phyloP scores from a whole-genome alignment of 1,140 invertebrate genomes.

The Caerostris darwini region DNA sequence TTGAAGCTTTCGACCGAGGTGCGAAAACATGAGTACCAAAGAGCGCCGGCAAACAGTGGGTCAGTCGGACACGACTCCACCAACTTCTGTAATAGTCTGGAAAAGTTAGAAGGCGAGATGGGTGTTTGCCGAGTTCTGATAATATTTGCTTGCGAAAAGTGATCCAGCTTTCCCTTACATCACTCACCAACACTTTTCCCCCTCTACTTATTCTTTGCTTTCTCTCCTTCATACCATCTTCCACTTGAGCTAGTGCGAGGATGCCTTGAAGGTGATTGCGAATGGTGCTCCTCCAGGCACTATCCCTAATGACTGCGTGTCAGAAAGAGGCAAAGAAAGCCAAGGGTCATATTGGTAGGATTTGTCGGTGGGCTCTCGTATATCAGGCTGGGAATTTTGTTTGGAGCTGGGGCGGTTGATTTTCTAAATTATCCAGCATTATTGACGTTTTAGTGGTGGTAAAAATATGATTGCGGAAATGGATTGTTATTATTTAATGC shows the following conservation, averaged over 20 bases:
- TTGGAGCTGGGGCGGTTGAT: neutral
- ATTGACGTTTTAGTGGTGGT: no score
- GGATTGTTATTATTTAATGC: no score
- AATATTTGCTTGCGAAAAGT: conserved; percentile 28
- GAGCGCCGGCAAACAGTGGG: conserved; percentile 4
- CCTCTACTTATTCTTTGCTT: no score
- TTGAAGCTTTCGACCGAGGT: no score
- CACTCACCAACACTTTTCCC: no score
- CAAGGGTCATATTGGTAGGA: conserved; percentile 34
- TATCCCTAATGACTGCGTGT: conserved; percentile 30
- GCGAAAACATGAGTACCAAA: neutral
- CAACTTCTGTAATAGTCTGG: conserved; percentile 14
- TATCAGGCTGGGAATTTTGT: neutral
- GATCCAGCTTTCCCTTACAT: neutral
- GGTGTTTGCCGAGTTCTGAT: conserved; percentile 22
- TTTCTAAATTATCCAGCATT: neutral
- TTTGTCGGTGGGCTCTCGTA: conserved; percentile 25
- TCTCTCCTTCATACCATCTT: neutral
- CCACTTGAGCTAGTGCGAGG: neutral
- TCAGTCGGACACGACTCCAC: neutral
- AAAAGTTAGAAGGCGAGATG: conserved; percentile 14
- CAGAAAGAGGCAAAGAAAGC: conserved; percentile 16
- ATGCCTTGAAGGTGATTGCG: conserved; percentile 10
- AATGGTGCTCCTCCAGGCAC: neutral
- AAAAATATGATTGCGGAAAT: no score